Conservation (phyloP, 2,797 vertebrate genomes). For the Pygocentrus nattereri region DNA sequence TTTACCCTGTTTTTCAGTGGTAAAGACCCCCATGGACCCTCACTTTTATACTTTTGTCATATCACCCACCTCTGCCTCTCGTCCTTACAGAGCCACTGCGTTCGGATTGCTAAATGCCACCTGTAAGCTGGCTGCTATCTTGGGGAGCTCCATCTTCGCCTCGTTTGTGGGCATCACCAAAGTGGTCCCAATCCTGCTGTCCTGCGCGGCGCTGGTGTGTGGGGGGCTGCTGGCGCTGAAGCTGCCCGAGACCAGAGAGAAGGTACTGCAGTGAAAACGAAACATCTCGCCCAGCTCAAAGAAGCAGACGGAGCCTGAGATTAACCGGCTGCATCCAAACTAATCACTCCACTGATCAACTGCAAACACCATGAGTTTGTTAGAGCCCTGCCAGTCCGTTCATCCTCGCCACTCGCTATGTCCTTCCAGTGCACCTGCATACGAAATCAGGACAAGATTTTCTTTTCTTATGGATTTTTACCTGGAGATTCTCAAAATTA, state of each 20-base stretch:
- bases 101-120: conserved; percentile 94
- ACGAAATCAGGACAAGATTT: not conserved
- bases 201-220: conserved; percentile 87
- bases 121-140: conserved; percentile 92
- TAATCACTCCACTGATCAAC: not conserved
- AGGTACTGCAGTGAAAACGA: conserved; percentile 87
- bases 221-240: conserved; percentile 91
- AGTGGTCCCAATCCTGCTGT: conserved; percentile 91
- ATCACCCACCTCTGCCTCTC: not conserved
- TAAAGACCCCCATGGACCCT: too few relatives aligned
- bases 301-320: not conserved
- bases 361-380: too few relatives aligned
- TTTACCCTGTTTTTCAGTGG: too few relatives aligned
- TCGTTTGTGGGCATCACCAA: conserved; percentile 92
- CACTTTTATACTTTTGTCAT: too few relatives aligned
- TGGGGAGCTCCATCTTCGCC: conserved; percentile 94
- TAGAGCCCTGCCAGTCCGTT: too few relatives aligned
- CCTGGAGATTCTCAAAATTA: too few relatives aligned
- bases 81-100: conserved; percentile 86
- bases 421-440: conserved; percentile 11
- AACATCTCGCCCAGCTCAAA: conserved; percentile 4
- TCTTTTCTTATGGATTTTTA: not conserved
- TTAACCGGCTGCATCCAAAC: not conserved
- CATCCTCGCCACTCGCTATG: not conserved
- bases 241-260: conserved; percentile 93